Evolutionary conservation across 64 coral and sea anemone genomes (phyloP).

Genomic region (Anthopleura sola): DNA sequence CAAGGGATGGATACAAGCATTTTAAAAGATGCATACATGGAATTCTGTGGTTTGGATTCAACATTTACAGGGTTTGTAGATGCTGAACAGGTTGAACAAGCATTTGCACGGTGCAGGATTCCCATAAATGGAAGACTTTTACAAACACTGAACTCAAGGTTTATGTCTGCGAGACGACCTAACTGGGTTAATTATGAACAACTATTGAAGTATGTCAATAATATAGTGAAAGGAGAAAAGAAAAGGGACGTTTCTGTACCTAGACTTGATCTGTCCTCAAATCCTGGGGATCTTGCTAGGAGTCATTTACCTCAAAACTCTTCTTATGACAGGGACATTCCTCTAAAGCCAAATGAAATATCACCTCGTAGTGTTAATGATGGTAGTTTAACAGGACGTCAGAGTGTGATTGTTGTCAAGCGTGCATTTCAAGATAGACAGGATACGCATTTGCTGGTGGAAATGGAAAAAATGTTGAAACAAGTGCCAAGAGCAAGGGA

Average conservation of each 20-base stretch:
- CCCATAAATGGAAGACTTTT: conserved; percentile 48
- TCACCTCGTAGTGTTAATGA: conserved; percentile 59
- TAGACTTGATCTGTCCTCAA: conserved; percentile 47
- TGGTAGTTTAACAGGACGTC: conserved; percentile 40
- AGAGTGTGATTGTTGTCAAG: conserved; percentile 66
- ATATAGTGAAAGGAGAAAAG: conserved; percentile 28
- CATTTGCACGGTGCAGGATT: conserved; percentile 58
- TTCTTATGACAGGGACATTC: conserved; percentile 35
- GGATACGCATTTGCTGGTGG: conserved; percentile 67
- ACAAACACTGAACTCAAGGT: conserved; percentile 32
- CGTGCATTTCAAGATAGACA: conserved; percentile 79
- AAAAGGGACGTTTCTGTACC: conserved; percentile 22
- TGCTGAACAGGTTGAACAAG: conserved; percentile 52
- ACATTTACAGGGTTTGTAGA: conserved; percentile 82
- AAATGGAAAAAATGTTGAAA: conserved; percentile 69
- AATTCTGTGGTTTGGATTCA: conserved; percentile 72
- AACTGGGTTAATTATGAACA: conserved; percentile 92
- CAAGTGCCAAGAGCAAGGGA: conserved; percentile 24
- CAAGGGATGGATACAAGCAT: conserved; percentile 39
- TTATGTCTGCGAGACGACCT: conserved; percentile 76
- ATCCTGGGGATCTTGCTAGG: background rate
- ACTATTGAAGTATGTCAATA: conserved; percentile 74
- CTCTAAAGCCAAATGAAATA: conserved; percentile 84
- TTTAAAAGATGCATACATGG: conserved; percentile 70
- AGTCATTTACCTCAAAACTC: conserved; percentile 57